phyloP scores from a whole-genome alignment of 1,140 invertebrate species.

The Hormaphis cornu region DNA sequence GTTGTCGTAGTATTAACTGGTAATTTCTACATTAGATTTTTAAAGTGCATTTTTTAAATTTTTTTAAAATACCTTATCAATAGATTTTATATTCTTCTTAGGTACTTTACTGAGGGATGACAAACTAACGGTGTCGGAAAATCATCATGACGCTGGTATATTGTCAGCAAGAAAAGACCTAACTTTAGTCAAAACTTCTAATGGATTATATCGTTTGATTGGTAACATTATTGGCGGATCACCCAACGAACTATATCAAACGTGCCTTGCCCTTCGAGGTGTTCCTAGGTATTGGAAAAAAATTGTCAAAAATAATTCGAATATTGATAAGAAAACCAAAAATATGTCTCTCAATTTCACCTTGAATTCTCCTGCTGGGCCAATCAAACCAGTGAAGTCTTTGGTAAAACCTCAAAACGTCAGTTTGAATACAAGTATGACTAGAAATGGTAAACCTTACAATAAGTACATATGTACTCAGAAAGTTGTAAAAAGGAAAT shows the following conservation, averaged over 20 bases:
- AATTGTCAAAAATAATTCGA: not conserved
- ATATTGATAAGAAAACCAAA: not conserved
- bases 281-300: conserved; percentile 3
- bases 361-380: conserved; percentile 7
- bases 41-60: not conserved
- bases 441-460: not conserved
- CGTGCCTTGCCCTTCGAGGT: not conserved
- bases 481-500: conserved; percentile 13
- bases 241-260: not conserved
- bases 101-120: not conserved
- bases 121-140: not conserved
- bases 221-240: conserved; percentile 1
- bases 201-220: conserved; percentile 8
- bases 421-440: conserved; percentile 1
- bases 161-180: not conserved
- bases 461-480: not conserved
- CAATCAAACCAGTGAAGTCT: not conserved
- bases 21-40: not conserved
- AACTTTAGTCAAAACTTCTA: not conserved
- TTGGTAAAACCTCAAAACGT: no score
- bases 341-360: not conserved
- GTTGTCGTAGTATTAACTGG: not conserved
- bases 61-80: not conserved
- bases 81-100: not conserved
- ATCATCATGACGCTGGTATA: conserved; percentile 5